Evolutionary conservation across 1,140 invertebrate genomes (phyloP), one percentile per base, ranked within the genome.

Genomic region (Brachionus angularis): DNA sequence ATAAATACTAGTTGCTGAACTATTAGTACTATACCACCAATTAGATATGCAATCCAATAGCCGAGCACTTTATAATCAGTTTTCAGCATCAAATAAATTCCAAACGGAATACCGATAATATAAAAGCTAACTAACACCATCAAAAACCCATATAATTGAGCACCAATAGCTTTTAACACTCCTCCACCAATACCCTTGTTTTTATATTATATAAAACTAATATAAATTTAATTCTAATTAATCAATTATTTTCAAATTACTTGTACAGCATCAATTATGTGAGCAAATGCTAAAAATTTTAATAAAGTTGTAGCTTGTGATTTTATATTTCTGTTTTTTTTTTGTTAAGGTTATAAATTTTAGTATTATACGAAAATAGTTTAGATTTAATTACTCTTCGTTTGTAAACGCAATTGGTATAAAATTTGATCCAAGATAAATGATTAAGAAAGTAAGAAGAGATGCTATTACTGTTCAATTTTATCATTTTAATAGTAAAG

Each of bases 101-200:
- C 53, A 21, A 58, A 10, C 39, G 53, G 53, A 23, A 58, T 58
- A 23, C 53, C 53, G 14, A 58, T 39, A 23, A 36, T 39, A 16
- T 58, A 58, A 21, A 58, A 29, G 7, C 53, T 58, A 29, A 58
- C 27, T 23, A 58, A 12, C 16, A 58, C 53, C 53, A 58, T 58
- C 4, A 58, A 12, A 39, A 58, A 58, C 12, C 53, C 53, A 58
- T 58, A 39, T 21, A 58, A 25, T 39, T 58, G 53, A 39, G 53
- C 53, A 25, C 53, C 53, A n/a, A 58, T 58, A 2, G 53, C 53
- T 39, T 58, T 58, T 39, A 58, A 39, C 18, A 58, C 33, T 5
- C 53, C 53, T 23, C 53, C 53, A 29, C 53, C 53, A 39, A 58
- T 39, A 21, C 53, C 53, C 53, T 58, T n/a, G n/a, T n/a, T n/a